phyloP scores from a whole-genome alignment of 1,140 invertebrate genomes.

The Lutraria rhynchaena region DNA sequence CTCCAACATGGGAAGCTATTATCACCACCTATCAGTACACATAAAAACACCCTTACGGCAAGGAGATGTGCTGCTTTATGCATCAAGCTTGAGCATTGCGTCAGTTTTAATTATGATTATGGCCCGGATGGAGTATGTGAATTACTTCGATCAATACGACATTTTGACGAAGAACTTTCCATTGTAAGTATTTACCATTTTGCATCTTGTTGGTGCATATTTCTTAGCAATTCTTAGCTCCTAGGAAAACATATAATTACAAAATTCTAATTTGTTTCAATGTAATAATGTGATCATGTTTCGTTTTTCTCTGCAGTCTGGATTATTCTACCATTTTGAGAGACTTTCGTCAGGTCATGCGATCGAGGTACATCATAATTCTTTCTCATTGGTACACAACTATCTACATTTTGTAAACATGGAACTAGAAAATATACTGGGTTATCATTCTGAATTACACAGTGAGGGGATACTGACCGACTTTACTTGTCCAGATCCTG shows the following conservation, averaged over 20 bases:
- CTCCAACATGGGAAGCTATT: too few relatives aligned
- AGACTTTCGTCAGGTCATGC: neutral
- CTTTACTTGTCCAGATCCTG: neutral
- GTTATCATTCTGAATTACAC: neutral
- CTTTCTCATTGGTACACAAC: slow-evolving; percentile 20
- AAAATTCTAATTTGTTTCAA: neutral
- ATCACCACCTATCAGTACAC: neutral
- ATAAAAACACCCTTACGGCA: neutral
- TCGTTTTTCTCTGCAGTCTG: neutral
- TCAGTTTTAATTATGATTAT: neutral
- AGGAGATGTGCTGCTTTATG: neutral
- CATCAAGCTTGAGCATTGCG: neutral
- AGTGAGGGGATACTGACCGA: neutral
- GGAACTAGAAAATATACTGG: neutral
- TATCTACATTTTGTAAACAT: neutral
- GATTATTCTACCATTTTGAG: slow-evolving; percentile 5
- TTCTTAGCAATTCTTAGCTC: neutral
- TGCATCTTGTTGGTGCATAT: too few relatives aligned
- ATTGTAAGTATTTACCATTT: neutral
- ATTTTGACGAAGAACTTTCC: neutral
- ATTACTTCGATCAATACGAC: neutral
- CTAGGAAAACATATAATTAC: neutral
- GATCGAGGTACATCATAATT: neutral
- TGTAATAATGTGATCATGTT: neutral
- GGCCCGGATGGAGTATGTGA: neutral